A percentile compares a stretch with the other conserved stretches of the same genome.
Evolutionary conservation across 2,797 vertebrate genomes (phyloP).

Genomic region (Alfaro cultratus): DNA sequence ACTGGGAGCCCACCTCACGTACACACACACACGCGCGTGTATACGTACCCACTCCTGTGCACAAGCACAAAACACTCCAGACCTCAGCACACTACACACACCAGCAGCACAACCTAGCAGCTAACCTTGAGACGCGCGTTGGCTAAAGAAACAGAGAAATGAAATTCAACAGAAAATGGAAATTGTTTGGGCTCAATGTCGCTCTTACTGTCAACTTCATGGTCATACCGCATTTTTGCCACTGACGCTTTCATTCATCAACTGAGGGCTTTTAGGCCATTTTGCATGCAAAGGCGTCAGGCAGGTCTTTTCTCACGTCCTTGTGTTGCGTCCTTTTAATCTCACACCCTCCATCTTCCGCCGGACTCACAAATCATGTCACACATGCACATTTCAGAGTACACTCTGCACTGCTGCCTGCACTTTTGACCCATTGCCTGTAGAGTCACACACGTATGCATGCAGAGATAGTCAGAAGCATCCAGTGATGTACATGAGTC

Average conservation of each 20-base stretch:
- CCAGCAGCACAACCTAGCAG: conserved; percentile 5
- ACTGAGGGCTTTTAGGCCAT: conserved; percentile 22
- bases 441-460: conserved; percentile 12
- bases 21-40: neutral
- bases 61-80: conserved; percentile 11
- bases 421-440: conserved; percentile 34
- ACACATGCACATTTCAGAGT: conserved; percentile 12
- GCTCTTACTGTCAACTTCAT: conserved; percentile 36
- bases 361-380: conserved; percentile 32
- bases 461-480: neutral
- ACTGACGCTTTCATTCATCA: conserved; percentile 46
- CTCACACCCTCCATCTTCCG: conserved; percentile 44
- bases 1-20: conserved; percentile 33
- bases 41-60: neutral
- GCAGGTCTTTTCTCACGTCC: conserved; percentile 34
- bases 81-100: conserved; percentile 22
- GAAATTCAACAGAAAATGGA: conserved; percentile 36
- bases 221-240: conserved; percentile 38
- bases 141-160: conserved; percentile 30
- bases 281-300: conserved; percentile 31
- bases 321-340: conserved; percentile 44
- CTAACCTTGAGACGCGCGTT: conserved; percentile 41
- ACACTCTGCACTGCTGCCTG: neutral
- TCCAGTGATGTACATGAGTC: neutral
- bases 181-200: conserved; percentile 25